Evolutionary conservation across 1,140 invertebrate species (phyloP), one percentile per base, ranked within the genome.

Genomic region (Microplitis mediator): DNA sequence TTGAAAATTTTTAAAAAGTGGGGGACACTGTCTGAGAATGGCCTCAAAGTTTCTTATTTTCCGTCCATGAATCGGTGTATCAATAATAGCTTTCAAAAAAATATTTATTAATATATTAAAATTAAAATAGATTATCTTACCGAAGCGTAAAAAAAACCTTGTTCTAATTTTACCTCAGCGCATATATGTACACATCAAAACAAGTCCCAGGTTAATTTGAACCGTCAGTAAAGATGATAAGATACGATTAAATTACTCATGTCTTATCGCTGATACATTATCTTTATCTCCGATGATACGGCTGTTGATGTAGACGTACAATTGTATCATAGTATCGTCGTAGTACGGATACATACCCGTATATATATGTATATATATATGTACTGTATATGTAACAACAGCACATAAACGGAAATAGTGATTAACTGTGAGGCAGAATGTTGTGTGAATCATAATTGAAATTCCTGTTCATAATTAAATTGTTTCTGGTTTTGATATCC

Each of bases 171-270:
- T 63, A 11, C 32, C 4, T 36, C 11, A 36, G 6, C 11, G 13
- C 5, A 63, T 32, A 61, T 61, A 23, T 51, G 1, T 50, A 35
- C 13, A 13, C 31, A 56, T 52, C 23, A 14, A 66, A 66, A 68
- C 58, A 52, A 45, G 39, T 36, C 11, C 34, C 50, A 54, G 45
- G 45, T 51, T 63, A 52, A 58, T 51, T 69, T 56, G 54, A 70
- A 63, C 52, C 51, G 73, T 39, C 67, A 50, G 60, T 69, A 6
- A 14, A 31, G 45, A 36, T 69, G 84, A 85, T 85, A 85, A 83
- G 82, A 84, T 82, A 82, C 61, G 64, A 64, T 78, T 74, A 74
- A 73, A 77, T 67, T 61, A 75, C 66, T 71, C 70, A 71, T 13
- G 45, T 69, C 69, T 84, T 85, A 84, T 84, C 82, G 77, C 16